Percentiles rank a stretch among this genome's conserved stretches.
Conservation (phyloP, 2,113 vertebrate species). For the Zosterops lateralis region DNA sequence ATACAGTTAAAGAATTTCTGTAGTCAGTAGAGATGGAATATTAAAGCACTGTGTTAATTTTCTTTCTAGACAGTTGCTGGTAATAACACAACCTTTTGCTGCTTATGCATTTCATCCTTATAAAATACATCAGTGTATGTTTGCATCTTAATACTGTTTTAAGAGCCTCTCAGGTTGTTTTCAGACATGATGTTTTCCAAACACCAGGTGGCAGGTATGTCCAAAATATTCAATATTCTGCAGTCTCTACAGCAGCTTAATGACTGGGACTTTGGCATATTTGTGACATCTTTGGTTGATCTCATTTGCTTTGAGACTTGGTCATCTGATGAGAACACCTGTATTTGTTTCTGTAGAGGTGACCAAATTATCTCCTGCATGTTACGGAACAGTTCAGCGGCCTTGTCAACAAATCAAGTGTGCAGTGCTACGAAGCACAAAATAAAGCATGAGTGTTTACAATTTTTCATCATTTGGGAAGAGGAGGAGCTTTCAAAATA, state of each 20-base stretch:
- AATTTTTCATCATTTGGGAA: background rate
- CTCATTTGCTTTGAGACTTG: background rate
- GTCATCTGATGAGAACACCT: background rate
- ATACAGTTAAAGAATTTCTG: background rate
- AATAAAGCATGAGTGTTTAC: background rate
- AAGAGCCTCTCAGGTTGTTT: background rate
- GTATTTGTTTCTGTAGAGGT: background rate
- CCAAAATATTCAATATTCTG: background rate
- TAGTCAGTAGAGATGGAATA: background rate
- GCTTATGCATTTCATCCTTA: background rate
- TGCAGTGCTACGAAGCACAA: background rate
- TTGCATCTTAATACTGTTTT: background rate
- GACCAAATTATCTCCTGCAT: background rate
- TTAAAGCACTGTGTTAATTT: background rate
- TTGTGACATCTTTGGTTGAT: background rate
- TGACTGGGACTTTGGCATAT: background rate
- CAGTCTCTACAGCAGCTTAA: background rate
- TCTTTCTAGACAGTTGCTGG: background rate
- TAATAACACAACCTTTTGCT: background rate
- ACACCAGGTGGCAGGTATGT: slow-evolving; percentile 43
- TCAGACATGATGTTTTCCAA: background rate
- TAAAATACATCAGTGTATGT: background rate
- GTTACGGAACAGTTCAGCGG: background rate
- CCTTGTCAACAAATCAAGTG: background rate
- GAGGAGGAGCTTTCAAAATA: background rate